Evolutionary conservation across 2,888 invertebrate genomes (phyloP).

Genomic region (Incurvaria masculella): DNA sequence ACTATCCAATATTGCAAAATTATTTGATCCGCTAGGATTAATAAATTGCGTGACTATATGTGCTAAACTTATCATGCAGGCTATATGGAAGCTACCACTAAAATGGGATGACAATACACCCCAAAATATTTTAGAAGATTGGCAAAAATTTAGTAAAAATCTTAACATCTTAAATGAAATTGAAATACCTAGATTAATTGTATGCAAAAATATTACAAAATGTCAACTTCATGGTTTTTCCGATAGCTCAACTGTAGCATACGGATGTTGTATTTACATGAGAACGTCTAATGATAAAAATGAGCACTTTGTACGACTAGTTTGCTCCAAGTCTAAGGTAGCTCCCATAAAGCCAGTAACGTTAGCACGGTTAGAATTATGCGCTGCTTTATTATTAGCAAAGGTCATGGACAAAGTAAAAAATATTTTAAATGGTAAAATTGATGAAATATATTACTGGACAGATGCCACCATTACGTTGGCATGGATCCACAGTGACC

Average conservation of each 20-base stretch:
- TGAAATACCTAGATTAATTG: not conserved
- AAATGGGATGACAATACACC: not conserved
- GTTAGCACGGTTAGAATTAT: not conserved
- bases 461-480: not conserved
- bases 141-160: not conserved
- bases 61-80: not conserved
- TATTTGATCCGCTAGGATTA: not conserved
- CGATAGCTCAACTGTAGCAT: not conserved
- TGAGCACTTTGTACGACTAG: not conserved
- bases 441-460: not conserved
- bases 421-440: not conserved
- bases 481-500: not conserved
- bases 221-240: not conserved
- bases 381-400: not conserved
- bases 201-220: too few species aligned
- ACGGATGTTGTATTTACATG: not conserved
- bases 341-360: not conserved
- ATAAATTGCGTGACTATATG: too few species aligned
- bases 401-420: not conserved
- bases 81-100: not conserved
- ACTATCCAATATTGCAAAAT: not conserved
- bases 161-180: not conserved
- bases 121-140: not conserved
- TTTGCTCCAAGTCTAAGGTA: not conserved
- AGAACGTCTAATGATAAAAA: not conserved